Conservation (phyloP, 64 coral and sea anemone genomes). For the Platygyra sinensis region DNA sequence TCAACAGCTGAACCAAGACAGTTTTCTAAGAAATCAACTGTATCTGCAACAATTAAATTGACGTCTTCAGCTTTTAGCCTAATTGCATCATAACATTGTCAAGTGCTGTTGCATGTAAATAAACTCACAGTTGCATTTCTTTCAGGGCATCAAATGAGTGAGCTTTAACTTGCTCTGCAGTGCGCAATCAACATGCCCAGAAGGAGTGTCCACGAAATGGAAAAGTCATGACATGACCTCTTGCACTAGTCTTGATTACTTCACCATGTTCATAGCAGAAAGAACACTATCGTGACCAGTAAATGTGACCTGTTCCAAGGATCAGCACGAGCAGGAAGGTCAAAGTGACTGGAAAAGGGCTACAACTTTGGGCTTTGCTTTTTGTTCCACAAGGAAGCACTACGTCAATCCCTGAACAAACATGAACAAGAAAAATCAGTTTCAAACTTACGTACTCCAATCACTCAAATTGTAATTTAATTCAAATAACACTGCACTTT, state of each 20-base stretch:
- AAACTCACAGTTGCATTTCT: constrained; percentile 35
- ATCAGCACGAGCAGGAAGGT: constrained; percentile 55
- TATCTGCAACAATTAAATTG: too few species aligned
- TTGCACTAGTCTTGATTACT: not conserved
- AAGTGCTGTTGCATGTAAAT: too few species aligned
- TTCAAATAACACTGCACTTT: too few species aligned
- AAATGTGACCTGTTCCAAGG: constrained; percentile 42
- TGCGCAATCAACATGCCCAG: constrained; percentile 25
- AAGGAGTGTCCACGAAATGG: constrained; percentile 22
- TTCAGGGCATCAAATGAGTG: constrained; percentile 36
- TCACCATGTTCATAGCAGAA: constrained; percentile 36
- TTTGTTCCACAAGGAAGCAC: constrained; percentile 21
- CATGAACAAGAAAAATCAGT: not conserved
- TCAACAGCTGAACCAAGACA: too few species aligned
- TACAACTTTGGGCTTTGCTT: constrained; percentile 30
- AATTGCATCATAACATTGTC: too few species aligned
- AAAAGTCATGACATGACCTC: constrained; percentile 60
- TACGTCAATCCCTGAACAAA: constrained; percentile 27
- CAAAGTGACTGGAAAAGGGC: constrained; percentile 53
- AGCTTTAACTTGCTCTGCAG: not conserved
- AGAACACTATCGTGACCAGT: constrained; percentile 49
- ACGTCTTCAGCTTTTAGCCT: too few species aligned
- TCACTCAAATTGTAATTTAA: too few species aligned
- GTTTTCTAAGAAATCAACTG: too few species aligned
- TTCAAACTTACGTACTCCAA: too few species aligned